Evolutionary conservation across 2,113 vertebrate species (phyloP), one percentile per base, ranked within the genome.

Genomic region (Cololabis saira): DNA sequence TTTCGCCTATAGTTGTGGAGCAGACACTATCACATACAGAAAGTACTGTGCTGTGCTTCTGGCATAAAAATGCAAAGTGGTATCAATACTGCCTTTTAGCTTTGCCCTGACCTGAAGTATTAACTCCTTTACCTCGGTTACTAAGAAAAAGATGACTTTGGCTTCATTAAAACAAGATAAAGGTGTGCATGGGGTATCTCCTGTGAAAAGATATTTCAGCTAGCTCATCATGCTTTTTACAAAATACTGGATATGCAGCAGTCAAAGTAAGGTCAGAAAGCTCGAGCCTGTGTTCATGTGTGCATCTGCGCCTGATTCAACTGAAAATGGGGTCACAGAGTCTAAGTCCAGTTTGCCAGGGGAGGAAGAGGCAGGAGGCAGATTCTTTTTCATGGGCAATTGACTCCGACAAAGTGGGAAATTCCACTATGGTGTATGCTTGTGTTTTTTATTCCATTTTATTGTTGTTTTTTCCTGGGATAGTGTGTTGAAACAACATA

Each of bases 1-100:
- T 80, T 85, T 89, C 51, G 47, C 82, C 83, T 75, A 77, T 72
- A 74, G 77, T 87, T 78, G 71, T 63, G 57, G 80, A 77, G 68
- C 7, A 71, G 56, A 77, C 70, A 69, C 58, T 52, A 61, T 70
- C 27, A 55, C 60, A 71, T 41, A 50, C 57, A 62, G 71, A 73
- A 67, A 63, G 59, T 76, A 62, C 44, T 75, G 54, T 74, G 65
- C 51, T 19, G 67, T 13, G 12, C 61, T 56, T 69, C 63, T 66
- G 54, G 57, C 61, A 62, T 13, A 3, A 24, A 83, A 83, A 75
- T 60, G 63, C 64, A 69, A 43, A 44, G 61, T 24, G 61, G 60
- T 44, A 62, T 75, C 74, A 80, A 65, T 14, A 45, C 42, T 19
- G 62, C 44, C 40, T 71, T 44, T 42, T 63, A 67, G 61, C 52